Evolutionary conservation across 2,888 invertebrate genomes (phyloP).

Genomic region (Clunio marinus): DNA sequence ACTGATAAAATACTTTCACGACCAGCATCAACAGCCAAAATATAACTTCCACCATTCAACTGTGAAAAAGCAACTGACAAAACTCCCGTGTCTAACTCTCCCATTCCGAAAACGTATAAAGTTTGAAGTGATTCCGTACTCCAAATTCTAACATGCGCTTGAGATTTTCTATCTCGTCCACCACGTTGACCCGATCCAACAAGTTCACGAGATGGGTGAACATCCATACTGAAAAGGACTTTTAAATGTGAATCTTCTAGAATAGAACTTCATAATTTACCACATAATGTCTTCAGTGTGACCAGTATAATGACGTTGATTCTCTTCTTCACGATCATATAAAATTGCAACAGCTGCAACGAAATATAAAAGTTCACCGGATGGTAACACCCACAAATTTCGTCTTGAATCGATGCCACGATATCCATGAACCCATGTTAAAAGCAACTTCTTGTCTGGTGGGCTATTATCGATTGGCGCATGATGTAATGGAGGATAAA

Average conservation of each 20-base stretch:
- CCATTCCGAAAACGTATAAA: slow-evolving; percentile 85
- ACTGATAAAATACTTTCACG: slow-evolving; percentile 85
- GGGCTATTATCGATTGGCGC: slow-evolving; percentile 79
- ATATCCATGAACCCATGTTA: slow-evolving; percentile 96
- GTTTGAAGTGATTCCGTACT: slow-evolving; percentile 85
- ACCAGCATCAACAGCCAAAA: slow-evolving; percentile 83
- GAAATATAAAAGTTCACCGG: slow-evolving; percentile 87
- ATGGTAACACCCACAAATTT: slow-evolving; percentile 89
- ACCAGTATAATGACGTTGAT: slow-evolving; percentile 83
- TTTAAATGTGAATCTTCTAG: too few species aligned
- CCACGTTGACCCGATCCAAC: slow-evolving; percentile 87
- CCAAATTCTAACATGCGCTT: slow-evolving; percentile 89
- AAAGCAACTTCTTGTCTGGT: slow-evolving; percentile 79
- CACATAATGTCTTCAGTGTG: slow-evolving; percentile 93
- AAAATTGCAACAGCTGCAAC: slow-evolving; percentile 90
- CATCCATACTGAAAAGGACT: slow-evolving; percentile 85
- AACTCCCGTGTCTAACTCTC: slow-evolving; percentile 81
- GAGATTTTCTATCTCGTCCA: slow-evolving; percentile 76
- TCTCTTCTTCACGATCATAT: slow-evolving; percentile 79
- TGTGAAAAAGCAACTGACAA: slow-evolving; percentile 86
- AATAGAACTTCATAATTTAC: slow-evolving; percentile 52
- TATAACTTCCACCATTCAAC: slow-evolving; percentile 86
- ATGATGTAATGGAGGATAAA: slow-evolving; percentile 82
- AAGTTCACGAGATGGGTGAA: slow-evolving; percentile 82
- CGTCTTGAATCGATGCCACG: slow-evolving; percentile 83